Base-by-base conservation (phyloP, 2,888 invertebrate species). In the Nipponacmea schrenckii region DNA sequence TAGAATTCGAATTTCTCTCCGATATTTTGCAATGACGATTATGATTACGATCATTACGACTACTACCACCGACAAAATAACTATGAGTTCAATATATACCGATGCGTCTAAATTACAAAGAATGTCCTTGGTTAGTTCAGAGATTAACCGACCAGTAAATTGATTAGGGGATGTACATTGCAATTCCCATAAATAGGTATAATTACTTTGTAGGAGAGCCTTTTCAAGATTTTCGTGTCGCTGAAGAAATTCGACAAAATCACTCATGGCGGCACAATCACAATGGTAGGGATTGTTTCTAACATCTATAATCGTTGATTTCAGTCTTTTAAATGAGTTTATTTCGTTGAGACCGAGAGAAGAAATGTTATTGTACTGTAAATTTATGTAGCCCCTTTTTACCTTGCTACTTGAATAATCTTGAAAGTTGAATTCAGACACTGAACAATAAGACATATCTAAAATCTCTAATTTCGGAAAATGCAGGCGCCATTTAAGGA, bases 1-100 rank as follows among this genome's bases (percentile, higher is more conserved):
- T 1, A 83, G 70, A 67, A 83, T 81, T 67, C 76, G 72, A 17
- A 83, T 77, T 65, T 83, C 81, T 67, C 73, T 75, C 56, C 83
- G 74, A 73, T 78, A 81, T 62, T 72, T 74, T 2, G 79, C 67
- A 3, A 74, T 64, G 1, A 80, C 1, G 31, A 80, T 64, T n/a
- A 80, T 68, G 12, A 75, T 48, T 24, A 74, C 66, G 1, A 78
- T 39, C 2, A 81, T 24, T 14, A 79, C 27, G 0, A 79, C 69
- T 24, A 79, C 69, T 24, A 73, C 50, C 12, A 71, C 39, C 27
- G 75, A 67, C 2, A 81, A 50, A 27, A 75, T 64, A 7, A 77
- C 68, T 4, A 81, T 72, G 0, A 78, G 76, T 17, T 64, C 77
- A 12, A 74, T 70, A 12, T 75, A 62, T 4, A 56, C 15, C 7